phyloP scores from a whole-genome alignment of 2,888 invertebrate species.

The Adelphocoris suturalis region DNA sequence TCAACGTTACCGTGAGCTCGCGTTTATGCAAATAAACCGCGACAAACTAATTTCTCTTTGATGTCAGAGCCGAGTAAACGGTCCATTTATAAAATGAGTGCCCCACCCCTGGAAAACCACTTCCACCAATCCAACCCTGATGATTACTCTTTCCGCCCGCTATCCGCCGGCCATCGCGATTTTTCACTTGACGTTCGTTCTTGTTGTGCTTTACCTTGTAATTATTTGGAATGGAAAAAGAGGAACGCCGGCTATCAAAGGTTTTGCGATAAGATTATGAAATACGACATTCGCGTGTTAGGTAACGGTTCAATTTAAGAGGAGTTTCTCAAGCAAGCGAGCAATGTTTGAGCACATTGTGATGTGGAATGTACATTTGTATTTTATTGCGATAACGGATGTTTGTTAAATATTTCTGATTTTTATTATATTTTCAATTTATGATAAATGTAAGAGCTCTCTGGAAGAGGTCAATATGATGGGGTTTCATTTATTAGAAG shows the following conservation, averaged over 20 bases:
- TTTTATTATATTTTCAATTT: too few species aligned
- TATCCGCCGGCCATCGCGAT: slow-evolving; percentile 17
- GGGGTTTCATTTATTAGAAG: too few species aligned
- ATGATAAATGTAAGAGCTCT: too few species aligned
- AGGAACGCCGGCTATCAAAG: neutral
- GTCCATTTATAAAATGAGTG: slow-evolving; percentile 19
- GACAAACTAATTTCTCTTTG: slow-evolving; percentile 33
- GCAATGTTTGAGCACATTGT: too few species aligned
- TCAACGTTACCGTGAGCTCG: neutral
- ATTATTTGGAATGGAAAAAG: neutral
- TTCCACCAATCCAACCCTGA: neutral
- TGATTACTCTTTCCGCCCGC: slow-evolving; percentile 2
- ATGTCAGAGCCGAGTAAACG: neutral
- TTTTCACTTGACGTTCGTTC: slow-evolving; percentile 18
- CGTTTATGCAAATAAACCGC: slow-evolving; percentile 36
- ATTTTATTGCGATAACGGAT: too few species aligned
- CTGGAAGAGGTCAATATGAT: too few species aligned
- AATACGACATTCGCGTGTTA: neutral
- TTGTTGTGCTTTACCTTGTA: slow-evolving; percentile 15
- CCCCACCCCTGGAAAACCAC: neutral
- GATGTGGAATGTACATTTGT: too few species aligned
- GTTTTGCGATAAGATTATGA: slow-evolving; percentile 8
- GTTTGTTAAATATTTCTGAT: too few species aligned
- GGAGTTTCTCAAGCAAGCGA: too few species aligned
- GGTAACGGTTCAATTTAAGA: neutral